Conservation (phyloP, 1,140 invertebrate genomes). For the Monochamus saltuarius region DNA sequence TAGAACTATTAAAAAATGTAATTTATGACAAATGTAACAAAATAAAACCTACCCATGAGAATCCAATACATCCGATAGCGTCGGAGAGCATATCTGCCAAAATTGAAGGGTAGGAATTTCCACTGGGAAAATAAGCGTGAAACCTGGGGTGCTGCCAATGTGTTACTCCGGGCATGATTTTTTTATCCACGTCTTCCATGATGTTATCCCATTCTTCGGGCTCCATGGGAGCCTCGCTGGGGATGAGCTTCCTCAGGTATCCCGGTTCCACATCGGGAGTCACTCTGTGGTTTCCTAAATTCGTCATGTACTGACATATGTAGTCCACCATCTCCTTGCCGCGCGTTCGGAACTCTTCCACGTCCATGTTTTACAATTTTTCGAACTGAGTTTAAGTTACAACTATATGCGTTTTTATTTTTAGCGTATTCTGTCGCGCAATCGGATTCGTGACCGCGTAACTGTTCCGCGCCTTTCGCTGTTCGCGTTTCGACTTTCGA, state of each 20-base stretch:
- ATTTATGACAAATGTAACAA: not conserved
- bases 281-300: constrained; percentile 70
- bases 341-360: constrained; percentile 76
- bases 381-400: too few relatives aligned
- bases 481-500: too few relatives aligned
- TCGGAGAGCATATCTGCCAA: constrained; percentile 91
- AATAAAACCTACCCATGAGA: constrained; percentile 82
- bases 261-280: constrained; percentile 82
- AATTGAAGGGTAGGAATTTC: constrained; percentile 92
- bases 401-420: too few relatives aligned
- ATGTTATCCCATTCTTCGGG: constrained; percentile 84
- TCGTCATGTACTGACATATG: constrained; percentile 85
- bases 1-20: constrained; percentile 1
- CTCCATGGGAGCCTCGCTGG: constrained; percentile 73
- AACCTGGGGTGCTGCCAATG: constrained; percentile 97
- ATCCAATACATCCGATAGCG: constrained; percentile 90
- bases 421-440: too few relatives aligned
- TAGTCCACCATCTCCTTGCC: constrained; percentile 94
- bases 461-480: too few relatives aligned
- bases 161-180: constrained; percentile 93
- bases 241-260: constrained; percentile 76
- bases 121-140: constrained; percentile 95
- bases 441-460: too few relatives aligned
- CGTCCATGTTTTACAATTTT: constrained; percentile 64
- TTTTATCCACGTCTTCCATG: constrained; percentile 84